A percentile compares a stretch with the other conserved stretches of the same genome.
These are phyloP conservation scores for Sceloporus undulatus DNA, from an alignment of 2,113 vertebrate genomes.

Conservation along the genomic window DNA sequence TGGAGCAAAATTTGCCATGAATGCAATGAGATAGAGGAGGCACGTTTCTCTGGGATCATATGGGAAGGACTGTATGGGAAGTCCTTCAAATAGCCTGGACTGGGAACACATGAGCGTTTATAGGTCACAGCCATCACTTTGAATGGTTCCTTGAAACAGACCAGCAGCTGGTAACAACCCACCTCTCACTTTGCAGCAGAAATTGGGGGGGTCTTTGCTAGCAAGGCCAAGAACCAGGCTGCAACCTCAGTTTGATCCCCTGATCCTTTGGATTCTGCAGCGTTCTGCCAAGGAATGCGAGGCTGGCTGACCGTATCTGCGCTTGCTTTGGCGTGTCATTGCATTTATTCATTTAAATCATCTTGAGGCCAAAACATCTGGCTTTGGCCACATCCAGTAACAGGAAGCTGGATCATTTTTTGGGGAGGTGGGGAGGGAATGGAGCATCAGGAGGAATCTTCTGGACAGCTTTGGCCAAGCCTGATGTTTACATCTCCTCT, in stretches of 20 bases:
- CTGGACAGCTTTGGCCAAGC: background rate
- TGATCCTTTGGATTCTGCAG: background rate
- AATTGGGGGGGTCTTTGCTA: background rate
- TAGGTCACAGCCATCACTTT: too few relatives aligned
- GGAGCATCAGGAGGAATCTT: too few relatives aligned
- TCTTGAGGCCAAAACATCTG: background rate
- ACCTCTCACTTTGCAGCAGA: background rate
- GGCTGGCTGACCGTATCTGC: background rate
- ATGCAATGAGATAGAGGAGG: too few relatives aligned
- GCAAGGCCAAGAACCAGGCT: background rate
- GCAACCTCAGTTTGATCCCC: background rate
- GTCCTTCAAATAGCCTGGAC: too few relatives aligned
- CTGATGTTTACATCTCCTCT: background rate
- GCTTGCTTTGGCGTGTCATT: background rate
- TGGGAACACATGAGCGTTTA: too few relatives aligned
- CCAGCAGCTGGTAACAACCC: too few relatives aligned
- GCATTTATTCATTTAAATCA: constrained; percentile 8
- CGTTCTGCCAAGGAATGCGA: background rate
- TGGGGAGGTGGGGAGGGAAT: background rate
- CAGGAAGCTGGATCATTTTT: background rate
- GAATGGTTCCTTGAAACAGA: too few relatives aligned
- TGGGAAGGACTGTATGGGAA: too few relatives aligned
- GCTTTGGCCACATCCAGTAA: background rate
- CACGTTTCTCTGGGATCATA: too few relatives aligned
- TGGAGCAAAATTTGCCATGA: too few relatives aligned